Base-by-base conservation (phyloP, 2,888 invertebrate species). In the Cryptophagus acutangulus region DNA sequence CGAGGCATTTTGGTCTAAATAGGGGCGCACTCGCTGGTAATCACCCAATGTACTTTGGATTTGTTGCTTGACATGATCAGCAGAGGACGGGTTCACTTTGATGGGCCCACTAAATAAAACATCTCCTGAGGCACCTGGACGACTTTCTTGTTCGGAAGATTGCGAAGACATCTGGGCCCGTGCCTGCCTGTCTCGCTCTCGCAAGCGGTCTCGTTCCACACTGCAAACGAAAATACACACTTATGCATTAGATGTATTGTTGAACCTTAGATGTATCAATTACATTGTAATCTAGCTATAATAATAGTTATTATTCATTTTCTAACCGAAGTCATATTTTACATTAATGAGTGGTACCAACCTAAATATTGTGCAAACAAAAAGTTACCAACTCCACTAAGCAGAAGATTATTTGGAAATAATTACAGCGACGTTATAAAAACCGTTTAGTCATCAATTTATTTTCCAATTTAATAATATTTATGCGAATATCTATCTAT, bases 141-240 rank as follows among this genome's bases (percentile, higher is more conserved):
- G n/a, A 70, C 74, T 73, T 71, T 74, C 78, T 70, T 74, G 75
- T 71, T 75, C 78, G 60, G 74, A 74, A 60, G 72, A 73, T 60
- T 72, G 74, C 64, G 76, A 76, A 62, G 80, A 79, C 76, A 83
- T 82, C 73, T 81, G 82, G 67, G 81, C 82, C 69, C 84, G 79
- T 71, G 82, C 82, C 72, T 81, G 81, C 62, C 83, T 77, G 72
- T 84, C 83, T 74, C 81, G 78, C 74, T 84, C 84, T 58, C 84
- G 81, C 70, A 82, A 79, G 67, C 82, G 80, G 72, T 82, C 82
- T 72, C 84, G 78, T 70, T 82, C 83, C 62, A 70, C 67, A 59
- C 70, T 71, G 56, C 16, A 52, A 61, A 57, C 40, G 49, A 43
- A 50, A 50, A 16, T 10, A 31, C n/a, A 6, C 26, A 26, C 3